Evolutionary conservation across 2,888 invertebrate species (phyloP), one percentile per base, ranked within the genome.

Genomic region (Lymantria dispar): DNA sequence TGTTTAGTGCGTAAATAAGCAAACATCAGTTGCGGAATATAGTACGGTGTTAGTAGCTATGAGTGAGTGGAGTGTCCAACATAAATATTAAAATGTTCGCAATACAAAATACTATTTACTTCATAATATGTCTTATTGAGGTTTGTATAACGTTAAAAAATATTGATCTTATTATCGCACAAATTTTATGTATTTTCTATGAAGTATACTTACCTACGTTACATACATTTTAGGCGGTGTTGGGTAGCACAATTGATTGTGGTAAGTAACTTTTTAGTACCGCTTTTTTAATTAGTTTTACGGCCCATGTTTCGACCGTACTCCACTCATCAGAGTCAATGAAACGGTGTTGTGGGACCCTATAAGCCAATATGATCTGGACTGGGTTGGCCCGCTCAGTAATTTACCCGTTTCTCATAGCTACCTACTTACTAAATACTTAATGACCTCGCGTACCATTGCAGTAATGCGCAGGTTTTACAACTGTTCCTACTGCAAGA

Each of bases 1-100:
- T 63, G 76, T 74, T 70, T 66, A 54, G 65, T 70, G 68, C 69
- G 76, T 76, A 80, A 80, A 82, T 80, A 76, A 74, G 66, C 67
- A 62, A 58, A 58, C 64, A 65, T 60, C 68, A 64, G 54, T 59
- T 51, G 62, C 54, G 63, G 65, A 64, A 64, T 73, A 68, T 75
- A 80, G 81, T 83, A 65, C 60, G 50, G 60, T 60, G 64, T 58
- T 56, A 60, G 70, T 65, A 60, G 61, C 58, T 68, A 62, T 65
- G 67, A 65, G 67, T 63, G 68, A 70, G 70, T 68, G 71, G 57
- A 64, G 73, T 73, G 69, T 60, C 60, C 50, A 29, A 63, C 52
- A 48, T 47, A 48, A 49, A 62, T 62, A 62, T 52, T 61, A 60
- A 71, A 68, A 73, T 72, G 68, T 60, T 66, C 37, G 60, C 50